Percentiles rank a stretch among this genome's conserved stretches.
phyloP scores from a whole-genome alignment of 2,888 invertebrate species.

The Arge pagana region DNA sequence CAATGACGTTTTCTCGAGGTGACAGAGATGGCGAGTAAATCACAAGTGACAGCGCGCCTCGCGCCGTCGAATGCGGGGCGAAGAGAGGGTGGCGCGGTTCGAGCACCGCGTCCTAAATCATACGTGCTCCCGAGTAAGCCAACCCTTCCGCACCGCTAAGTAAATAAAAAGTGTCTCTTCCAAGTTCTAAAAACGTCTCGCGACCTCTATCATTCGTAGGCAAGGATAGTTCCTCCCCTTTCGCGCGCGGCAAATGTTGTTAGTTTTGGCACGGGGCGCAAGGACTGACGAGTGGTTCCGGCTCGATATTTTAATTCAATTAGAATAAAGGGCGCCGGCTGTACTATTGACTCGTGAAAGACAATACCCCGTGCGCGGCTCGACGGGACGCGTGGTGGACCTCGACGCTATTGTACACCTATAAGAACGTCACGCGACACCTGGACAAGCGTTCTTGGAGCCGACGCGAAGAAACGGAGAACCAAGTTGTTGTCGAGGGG shows the following conservation, averaged over 20 bases:
- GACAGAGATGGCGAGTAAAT: constrained; percentile 13
- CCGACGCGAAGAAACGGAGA: no score
- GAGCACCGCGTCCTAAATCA: constrained; percentile 30
- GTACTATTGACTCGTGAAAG: constrained; percentile 19
- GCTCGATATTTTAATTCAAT: constrained; percentile 43
- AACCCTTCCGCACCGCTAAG: constrained; percentile 23
- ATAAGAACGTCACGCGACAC: constrained; percentile 4
- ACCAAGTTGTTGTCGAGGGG: no score
- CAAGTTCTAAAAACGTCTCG: constrained; percentile 12
- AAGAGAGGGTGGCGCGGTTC: not conserved
- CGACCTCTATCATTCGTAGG: not conserved
- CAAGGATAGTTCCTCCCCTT: not conserved
- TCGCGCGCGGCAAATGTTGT: not conserved
- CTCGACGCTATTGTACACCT: no score
- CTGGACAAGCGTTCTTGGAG: no score
- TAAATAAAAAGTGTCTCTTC: not conserved
- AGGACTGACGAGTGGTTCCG: constrained; percentile 18
- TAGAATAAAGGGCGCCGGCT: constrained; percentile 34
- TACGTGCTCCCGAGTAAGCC: constrained; percentile 27
- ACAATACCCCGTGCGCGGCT: not conserved
- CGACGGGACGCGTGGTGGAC: not conserved
- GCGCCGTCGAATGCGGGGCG: not conserved
- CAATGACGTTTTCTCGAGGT: no score
- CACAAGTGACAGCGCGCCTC: constrained; percentile 19
- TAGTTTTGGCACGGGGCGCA: constrained; percentile 15